Evolutionary conservation across 2,888 invertebrate species (phyloP).

Genomic region (Clanis bilineata): DNA sequence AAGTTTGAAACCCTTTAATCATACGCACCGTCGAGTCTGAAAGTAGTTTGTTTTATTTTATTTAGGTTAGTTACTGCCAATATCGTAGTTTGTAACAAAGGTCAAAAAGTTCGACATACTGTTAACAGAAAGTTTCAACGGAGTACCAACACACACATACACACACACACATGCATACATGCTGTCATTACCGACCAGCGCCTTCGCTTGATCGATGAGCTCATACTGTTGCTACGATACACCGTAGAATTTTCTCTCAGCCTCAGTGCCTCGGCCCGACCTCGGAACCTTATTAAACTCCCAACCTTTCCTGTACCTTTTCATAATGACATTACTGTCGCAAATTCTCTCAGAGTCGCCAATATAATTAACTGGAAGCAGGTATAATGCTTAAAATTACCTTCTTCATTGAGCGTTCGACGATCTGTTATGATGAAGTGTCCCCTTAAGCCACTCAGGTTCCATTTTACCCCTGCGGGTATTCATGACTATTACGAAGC

Average conservation of each 20-base stretch:
- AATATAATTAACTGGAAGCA: slow-evolving; percentile 58
- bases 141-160: slow-evolving; percentile 18
- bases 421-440: slow-evolving; percentile 48
- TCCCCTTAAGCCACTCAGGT: slow-evolving; percentile 32
- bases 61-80: too few relatives aligned
- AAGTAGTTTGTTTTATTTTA: too few relatives aligned
- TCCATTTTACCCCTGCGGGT: slow-evolving; percentile 40
- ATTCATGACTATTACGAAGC: slow-evolving; percentile 4
- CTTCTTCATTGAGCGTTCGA: slow-evolving; percentile 39
- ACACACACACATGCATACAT: slow-evolving; percentile 25
- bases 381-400: slow-evolving; percentile 54
- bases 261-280: slow-evolving; percentile 32
- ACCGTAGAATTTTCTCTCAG: slow-evolving; percentile 42
- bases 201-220: slow-evolving; percentile 67
- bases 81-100: too few relatives aligned
- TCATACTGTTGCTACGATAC: slow-evolving; percentile 57
- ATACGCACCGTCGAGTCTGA: too few relatives aligned
- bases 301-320: slow-evolving; percentile 51
- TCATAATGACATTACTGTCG: slow-evolving; percentile 57
- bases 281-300: slow-evolving; percentile 50
- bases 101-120: too few relatives aligned
- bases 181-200: slow-evolving; percentile 24
- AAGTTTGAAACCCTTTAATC: too few relatives aligned
- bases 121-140: slow-evolving; percentile 44
- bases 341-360: slow-evolving; percentile 54